Conservation (phyloP, 1,140 invertebrate genomes). For the Pygmarrhopalites habei region DNA sequence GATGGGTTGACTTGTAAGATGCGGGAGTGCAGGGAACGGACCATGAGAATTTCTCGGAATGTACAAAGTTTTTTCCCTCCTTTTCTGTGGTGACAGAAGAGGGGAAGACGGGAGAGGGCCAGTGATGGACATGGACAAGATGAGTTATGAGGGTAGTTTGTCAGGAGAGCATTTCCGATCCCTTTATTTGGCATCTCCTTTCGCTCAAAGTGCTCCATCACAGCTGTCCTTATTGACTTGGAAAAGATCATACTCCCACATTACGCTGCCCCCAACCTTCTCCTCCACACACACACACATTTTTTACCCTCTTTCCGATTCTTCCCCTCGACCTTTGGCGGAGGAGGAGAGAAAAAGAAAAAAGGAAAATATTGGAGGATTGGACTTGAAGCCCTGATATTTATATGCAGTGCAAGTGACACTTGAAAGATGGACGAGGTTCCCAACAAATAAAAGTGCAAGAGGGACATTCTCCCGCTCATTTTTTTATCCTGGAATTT, state of each 20-base stretch:
- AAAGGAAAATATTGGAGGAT: too few relatives aligned
- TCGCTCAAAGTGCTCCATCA: slow-evolving; percentile 3
- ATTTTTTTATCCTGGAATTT: too few relatives aligned
- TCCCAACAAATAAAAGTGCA: too few relatives aligned
- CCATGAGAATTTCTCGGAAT: neutral
- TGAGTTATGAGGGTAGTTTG: slow-evolving; percentile 8
- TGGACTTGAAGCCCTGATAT: too few relatives aligned
- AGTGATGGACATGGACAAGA: slow-evolving; percentile 1
- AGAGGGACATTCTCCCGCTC: too few relatives aligned
- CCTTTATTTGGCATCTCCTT: slow-evolving; percentile 5
- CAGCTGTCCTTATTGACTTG: slow-evolving; percentile 4
- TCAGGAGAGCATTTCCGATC: slow-evolving; percentile 1
- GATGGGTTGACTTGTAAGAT: slow-evolving; percentile 3
- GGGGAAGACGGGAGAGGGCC: neutral
- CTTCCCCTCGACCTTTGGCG: too few relatives aligned
- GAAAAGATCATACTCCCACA: neutral
- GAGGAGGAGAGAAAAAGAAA: too few relatives aligned
- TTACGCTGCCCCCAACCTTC: neutral
- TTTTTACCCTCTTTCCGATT: too few relatives aligned
- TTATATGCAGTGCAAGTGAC: too few relatives aligned
- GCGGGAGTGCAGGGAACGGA: neutral
- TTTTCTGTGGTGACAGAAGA: neutral
- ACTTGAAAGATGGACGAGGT: too few relatives aligned
- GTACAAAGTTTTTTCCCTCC: neutral
- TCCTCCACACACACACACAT: too few relatives aligned